phyloP scores from a whole-genome alignment of 1,140 invertebrate genomes.

The Paraescarpia echinospica region DNA sequence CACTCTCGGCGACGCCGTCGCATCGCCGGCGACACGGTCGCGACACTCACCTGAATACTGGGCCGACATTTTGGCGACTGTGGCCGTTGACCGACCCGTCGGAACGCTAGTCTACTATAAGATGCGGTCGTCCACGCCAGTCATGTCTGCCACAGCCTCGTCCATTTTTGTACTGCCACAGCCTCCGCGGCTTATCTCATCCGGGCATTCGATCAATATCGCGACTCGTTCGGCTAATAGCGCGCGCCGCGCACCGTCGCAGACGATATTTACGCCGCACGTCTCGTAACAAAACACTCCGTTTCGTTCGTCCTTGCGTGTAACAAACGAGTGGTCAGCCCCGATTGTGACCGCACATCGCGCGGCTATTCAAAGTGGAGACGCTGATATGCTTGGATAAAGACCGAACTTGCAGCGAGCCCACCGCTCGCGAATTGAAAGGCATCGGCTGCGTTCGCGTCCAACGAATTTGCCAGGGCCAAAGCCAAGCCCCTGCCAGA shows the following conservation, averaged over 20 bases:
- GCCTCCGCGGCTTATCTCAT: slow-evolving; percentile 3
- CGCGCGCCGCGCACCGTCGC: background rate
- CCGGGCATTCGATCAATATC: background rate
- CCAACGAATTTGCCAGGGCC: background rate
- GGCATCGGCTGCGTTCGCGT: background rate
- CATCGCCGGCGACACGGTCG: background rate
- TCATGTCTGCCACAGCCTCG: background rate
- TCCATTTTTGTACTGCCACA: slow-evolving; percentile 5
- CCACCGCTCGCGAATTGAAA: background rate
- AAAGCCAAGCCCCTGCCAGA: background rate
- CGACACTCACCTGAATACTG: background rate
- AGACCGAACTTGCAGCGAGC: background rate
- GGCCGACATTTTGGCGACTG: background rate
- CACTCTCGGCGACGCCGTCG: background rate
- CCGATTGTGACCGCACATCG: background rate
- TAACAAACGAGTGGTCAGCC: background rate
- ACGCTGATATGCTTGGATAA: background rate
- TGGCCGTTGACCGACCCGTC: background rate
- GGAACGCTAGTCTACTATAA: background rate
- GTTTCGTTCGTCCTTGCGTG: background rate
- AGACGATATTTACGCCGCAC: background rate
- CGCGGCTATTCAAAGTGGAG: background rate
- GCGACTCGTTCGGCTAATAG: slow-evolving; percentile 3
- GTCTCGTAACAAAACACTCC: background rate
- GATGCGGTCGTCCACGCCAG: background rate